phyloP scores from a whole-genome alignment of 1,140 invertebrate genomes.

The Lasioglossum albipes region DNA sequence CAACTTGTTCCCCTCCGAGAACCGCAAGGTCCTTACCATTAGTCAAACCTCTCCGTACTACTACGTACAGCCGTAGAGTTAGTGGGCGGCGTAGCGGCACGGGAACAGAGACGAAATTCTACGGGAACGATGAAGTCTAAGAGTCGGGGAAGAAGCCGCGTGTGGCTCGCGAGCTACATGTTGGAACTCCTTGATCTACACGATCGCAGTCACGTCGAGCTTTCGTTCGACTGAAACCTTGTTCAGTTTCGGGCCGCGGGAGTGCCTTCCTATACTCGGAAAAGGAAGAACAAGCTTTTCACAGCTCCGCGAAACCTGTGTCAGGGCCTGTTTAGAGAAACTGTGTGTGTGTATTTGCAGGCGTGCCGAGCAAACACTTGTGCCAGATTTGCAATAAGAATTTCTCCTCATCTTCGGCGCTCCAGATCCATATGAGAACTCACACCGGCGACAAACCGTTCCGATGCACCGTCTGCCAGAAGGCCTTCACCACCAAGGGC shows the following conservation, averaged over 20 bases:
- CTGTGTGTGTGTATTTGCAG: slow-evolving; percentile 82
- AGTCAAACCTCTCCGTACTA: too few relatives aligned
- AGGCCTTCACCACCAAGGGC: slow-evolving; percentile 98
- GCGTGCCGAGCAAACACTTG: slow-evolving; percentile 90
- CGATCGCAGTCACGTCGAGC: not conserved
- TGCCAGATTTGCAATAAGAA: slow-evolving; percentile 98
- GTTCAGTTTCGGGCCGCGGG: not conserved
- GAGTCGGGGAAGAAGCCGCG: too few relatives aligned
- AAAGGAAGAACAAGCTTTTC: too few relatives aligned
- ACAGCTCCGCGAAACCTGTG: not conserved
- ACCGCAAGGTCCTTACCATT: too few relatives aligned
- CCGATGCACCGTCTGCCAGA: slow-evolving; percentile 95
- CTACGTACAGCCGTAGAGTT: too few relatives aligned
- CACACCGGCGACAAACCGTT: slow-evolving; percentile 99
- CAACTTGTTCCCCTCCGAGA: too few relatives aligned
- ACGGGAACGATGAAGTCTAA: too few relatives aligned
- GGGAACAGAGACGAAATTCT: too few relatives aligned
- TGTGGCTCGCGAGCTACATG: too few relatives aligned
- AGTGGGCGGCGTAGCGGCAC: too few relatives aligned
- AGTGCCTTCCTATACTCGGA: not conserved
- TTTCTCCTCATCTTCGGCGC: slow-evolving; percentile 96
- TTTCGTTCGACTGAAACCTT: not conserved
- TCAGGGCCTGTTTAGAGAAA: slow-evolving; percentile 71
- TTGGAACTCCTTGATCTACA: too few relatives aligned
- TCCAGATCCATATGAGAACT: slow-evolving; percentile 99